Conservation (phyloP, 2,888 invertebrate genomes). For the Brachynemurus nebulosus region DNA sequence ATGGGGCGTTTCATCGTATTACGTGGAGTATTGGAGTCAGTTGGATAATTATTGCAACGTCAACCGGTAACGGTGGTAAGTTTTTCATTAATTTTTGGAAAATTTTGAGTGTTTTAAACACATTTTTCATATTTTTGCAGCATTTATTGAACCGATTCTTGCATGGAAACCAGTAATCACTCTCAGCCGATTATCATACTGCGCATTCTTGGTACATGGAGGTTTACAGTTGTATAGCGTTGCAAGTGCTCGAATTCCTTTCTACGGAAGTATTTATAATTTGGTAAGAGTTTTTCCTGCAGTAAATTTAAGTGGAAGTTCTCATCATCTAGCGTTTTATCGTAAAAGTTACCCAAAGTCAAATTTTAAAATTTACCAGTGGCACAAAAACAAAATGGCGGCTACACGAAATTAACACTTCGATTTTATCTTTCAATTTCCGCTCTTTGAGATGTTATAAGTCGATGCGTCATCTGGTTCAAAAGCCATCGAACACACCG, state of each 20-base stretch:
- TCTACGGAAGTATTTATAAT: conserved; percentile 21
- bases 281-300: conserved; percentile 17
- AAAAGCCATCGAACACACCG: too few species aligned
- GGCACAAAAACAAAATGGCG: too few species aligned
- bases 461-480: too few species aligned
- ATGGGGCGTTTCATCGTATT: conserved; percentile 25
- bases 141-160: conserved; percentile 23
- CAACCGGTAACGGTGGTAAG: conserved; percentile 26
- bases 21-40: conserved; percentile 25
- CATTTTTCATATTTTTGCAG: conserved; percentile 16
- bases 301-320: too few species aligned
- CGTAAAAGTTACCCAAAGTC: too few species aligned
- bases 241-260: conserved; percentile 21
- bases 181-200: conserved; percentile 24
- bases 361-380: too few species aligned
- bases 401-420: too few species aligned
- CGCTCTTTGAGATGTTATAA: too few species aligned
- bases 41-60: conserved; percentile 26
- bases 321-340: too few species aligned
- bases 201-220: conserved; percentile 25
- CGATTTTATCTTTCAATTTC: too few species aligned
- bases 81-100: not conserved
- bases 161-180: conserved; percentile 23
- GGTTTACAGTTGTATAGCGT: conserved; percentile 23
- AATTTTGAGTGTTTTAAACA: not conserved